Evolutionary conservation across 2,113 vertebrate species (phyloP), one percentile per base, ranked within the genome.

Genomic region (Oreochromis niloticus): DNA sequence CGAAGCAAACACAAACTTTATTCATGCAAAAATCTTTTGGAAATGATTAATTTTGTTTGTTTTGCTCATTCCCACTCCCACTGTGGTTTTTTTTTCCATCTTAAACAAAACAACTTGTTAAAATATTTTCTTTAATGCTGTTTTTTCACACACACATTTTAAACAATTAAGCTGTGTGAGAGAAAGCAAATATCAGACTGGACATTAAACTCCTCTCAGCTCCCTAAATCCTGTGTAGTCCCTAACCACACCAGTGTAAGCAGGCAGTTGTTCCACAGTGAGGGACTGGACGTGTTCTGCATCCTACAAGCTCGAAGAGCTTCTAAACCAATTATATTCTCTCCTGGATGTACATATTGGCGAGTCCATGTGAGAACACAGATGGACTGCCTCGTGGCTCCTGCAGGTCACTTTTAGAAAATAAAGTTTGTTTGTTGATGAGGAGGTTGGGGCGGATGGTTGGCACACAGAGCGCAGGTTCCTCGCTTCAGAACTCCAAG

Each of bases 401-500:
- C 66, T 43, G 22, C 66, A 17, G 66, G 39, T 43, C 0, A 16
- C 17, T 46, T 75, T 17, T 46, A 73, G 2, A 14, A 36, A 39
- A 36, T 17, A 24, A 2, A 43, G 66, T 71, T 22, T 10, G 68
- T 4, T 73, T 27, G 30, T 0, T 27, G 41, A 73, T 16, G 41
- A 75, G 41, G 22, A 73, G 9, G 22, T 27, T 30, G 22, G 41
- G 22, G 41, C 3, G 1, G 68, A 46, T 4, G 41, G 68, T 17
- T 48, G 41, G 68, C 0, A 9, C 9, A 11, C 14, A 0, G 41
- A 3, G 4, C 0, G 5, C 22, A 73, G 14, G 22, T 24, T 73
- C 41, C 13, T 73, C 66, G 16, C n/a, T 0, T 22, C 66, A 71
- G 36, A 52, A 5, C 22, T 43, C 66, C 39, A 43, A 1, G 1